phyloP scores from a whole-genome alignment of 2,113 vertebrate species.

The Cacatua alba region DNA sequence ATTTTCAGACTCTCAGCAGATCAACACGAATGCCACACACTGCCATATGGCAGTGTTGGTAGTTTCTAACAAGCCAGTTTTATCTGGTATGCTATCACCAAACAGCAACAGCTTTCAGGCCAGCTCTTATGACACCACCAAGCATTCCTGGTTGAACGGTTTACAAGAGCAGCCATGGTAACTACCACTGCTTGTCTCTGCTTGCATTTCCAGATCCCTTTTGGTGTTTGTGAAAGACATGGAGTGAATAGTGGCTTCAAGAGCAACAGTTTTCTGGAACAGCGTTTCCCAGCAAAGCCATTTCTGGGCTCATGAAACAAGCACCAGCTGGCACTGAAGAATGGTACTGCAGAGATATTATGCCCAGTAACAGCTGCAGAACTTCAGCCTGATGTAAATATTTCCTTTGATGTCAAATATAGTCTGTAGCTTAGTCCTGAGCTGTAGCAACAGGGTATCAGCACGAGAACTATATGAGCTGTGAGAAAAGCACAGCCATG shows the following conservation, averaged over 20 bases:
- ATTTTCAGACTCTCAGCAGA: neutral
- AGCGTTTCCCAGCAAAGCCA: neutral
- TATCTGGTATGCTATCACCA: neutral
- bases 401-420: neutral
- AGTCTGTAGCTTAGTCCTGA: neutral
- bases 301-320: neutral
- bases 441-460: neutral
- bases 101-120: neutral
- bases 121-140: neutral
- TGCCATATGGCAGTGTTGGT: neutral
- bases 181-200: neutral
- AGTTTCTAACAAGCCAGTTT: accelerated
- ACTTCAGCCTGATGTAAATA: neutral
- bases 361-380: neutral
- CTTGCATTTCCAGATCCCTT: neutral
- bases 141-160: neutral
- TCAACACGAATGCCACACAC: neutral
- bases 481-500: neutral
- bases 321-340: neutral
- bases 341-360: neutral
- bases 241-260: neutral
- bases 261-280: neutral
- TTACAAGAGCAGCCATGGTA: neutral
- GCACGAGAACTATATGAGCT: accelerated
- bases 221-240: neutral